Evolutionary conservation across 1,140 invertebrate genomes (phyloP).

Genomic region (Conus ventricosus): DNA sequence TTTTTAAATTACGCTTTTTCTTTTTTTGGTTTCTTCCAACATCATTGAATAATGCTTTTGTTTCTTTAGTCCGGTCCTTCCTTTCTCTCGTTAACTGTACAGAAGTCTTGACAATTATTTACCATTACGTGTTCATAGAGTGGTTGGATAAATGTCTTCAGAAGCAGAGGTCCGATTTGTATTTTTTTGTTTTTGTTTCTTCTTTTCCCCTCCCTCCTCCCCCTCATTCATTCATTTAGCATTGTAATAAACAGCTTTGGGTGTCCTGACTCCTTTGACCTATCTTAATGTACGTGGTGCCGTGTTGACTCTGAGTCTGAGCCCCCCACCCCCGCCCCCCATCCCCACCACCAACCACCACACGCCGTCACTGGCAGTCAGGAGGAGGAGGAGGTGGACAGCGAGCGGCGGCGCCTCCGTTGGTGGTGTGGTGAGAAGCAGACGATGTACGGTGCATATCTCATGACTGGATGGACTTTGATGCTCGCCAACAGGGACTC

Average conservation of each 20-base stretch:
- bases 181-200: too few relatives aligned
- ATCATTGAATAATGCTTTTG: not conserved
- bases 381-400: not conserved
- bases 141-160: not conserved
- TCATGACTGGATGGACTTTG: not conserved
- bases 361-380: too few relatives aligned
- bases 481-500: not conserved
- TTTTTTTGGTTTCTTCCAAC: not conserved
- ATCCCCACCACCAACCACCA: too few relatives aligned
- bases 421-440: not conserved
- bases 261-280: not conserved
- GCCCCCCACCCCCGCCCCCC: not conserved
- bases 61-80: not conserved
- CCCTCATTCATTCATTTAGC: too few relatives aligned
- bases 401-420: not conserved
- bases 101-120: not conserved
- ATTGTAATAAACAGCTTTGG: not conserved
- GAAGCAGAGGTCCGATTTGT: too few relatives aligned
- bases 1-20: not conserved
- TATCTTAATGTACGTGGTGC: not conserved
- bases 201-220: too few relatives aligned
- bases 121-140: constrained; percentile 20
- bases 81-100: not conserved
- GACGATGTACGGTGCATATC: constrained; percentile 5
- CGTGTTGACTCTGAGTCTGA: not conserved